Evolutionary conservation across 2,113 vertebrate species (phyloP).

Genomic region (Varanus komodoensis): DNA sequence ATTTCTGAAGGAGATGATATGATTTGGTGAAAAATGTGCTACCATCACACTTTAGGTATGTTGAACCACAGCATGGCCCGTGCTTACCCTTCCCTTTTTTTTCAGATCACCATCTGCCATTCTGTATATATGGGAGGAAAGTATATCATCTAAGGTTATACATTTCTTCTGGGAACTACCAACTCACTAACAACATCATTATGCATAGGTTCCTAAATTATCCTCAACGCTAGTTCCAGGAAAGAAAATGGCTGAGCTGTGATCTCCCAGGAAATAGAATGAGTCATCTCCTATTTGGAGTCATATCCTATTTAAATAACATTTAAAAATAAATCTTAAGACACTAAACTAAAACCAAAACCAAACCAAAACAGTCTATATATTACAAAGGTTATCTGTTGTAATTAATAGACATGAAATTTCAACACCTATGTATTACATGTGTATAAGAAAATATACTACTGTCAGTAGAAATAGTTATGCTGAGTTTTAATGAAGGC

Average conservation of each 20-base stretch:
- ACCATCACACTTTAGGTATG: background rate
- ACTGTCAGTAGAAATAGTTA: too few species aligned
- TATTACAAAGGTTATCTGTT: too few species aligned
- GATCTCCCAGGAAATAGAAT: background rate
- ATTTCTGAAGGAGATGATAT: background rate
- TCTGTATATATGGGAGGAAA: background rate
- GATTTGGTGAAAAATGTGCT: background rate
- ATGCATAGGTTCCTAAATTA: background rate
- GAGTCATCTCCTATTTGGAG: background rate
- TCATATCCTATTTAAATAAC: too few species aligned
- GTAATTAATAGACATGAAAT: too few species aligned
- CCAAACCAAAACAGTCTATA: too few species aligned
- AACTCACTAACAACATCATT: background rate
- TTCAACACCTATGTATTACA: too few species aligned
- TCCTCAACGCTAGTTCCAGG: background rate
- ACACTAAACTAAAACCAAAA: too few species aligned
- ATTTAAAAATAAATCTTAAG: too few species aligned
- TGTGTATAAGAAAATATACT: too few species aligned
- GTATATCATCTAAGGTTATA: background rate
- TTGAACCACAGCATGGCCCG: background rate
- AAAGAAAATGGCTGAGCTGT: background rate
- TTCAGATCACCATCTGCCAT: background rate
- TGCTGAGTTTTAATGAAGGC: too few species aligned
- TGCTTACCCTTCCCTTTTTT: background rate
- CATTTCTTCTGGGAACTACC: background rate